Conservation (phyloP, 2,888 invertebrate species). For the Spodoptera exigua region DNA sequence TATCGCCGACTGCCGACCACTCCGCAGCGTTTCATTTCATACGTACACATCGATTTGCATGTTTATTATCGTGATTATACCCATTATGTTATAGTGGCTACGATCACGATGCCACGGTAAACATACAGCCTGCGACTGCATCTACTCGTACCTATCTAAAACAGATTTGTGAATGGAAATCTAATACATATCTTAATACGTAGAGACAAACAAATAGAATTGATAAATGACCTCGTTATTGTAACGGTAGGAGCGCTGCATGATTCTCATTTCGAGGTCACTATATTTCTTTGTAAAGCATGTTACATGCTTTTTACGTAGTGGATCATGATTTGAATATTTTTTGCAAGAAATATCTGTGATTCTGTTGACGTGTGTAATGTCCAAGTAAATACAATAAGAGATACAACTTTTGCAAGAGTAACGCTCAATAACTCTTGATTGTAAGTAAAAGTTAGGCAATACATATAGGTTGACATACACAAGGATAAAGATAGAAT, state of each 20-base stretch:
- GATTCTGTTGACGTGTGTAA: too few species aligned
- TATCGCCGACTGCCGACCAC: slow-evolving; percentile 55
- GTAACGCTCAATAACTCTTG: slow-evolving; percentile 65
- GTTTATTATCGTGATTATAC: slow-evolving; percentile 55
- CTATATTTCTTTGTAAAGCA: slow-evolving; percentile 80
- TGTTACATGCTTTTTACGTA: slow-evolving; percentile 79
- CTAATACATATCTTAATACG: slow-evolving; percentile 70
- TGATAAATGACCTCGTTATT: slow-evolving; percentile 88
- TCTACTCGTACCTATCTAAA: slow-evolving; percentile 50
- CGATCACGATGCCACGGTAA: slow-evolving; percentile 51
- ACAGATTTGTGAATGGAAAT: slow-evolving; percentile 59
- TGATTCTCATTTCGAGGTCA: slow-evolving; percentile 87
- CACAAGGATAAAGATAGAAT: slow-evolving; percentile 71
- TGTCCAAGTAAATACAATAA: slow-evolving; percentile 6
- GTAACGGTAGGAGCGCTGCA: slow-evolving; percentile 86
- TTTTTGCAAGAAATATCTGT: slow-evolving; percentile 57
- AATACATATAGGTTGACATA: slow-evolving; percentile 59
- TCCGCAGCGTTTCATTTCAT: slow-evolving; percentile 55
- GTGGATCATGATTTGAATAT: slow-evolving; percentile 72
- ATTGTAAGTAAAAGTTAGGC: slow-evolving; percentile 67
- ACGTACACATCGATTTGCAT: slow-evolving; percentile 56
- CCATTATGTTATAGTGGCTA: slow-evolving; percentile 51
- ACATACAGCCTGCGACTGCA: slow-evolving; percentile 38
- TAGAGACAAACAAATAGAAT: slow-evolving; percentile 83
- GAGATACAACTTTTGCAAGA: slow-evolving; percentile 35